A percentile compares a stretch with the other conserved stretches of the same genome.
Evolutionary conservation across 2,888 invertebrate species (phyloP).

Genomic region (Graphium colonna): DNA sequence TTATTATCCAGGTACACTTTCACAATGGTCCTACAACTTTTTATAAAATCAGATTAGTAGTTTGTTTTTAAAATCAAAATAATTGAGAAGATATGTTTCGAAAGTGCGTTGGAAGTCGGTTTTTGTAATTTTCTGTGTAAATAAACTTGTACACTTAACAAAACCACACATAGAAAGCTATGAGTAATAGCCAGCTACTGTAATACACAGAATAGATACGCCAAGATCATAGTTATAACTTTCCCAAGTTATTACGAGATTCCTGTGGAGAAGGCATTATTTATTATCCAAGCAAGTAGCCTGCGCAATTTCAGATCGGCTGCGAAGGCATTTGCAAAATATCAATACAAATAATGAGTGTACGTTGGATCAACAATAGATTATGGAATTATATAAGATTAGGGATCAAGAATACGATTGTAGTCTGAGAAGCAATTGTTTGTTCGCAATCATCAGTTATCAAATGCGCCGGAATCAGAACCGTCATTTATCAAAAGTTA

Average conservation of each 20-base stretch:
- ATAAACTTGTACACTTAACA: too few relatives aligned
- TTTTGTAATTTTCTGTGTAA: too few relatives aligned
- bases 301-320: slow-evolving; percentile 8
- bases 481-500: slow-evolving; percentile 56
- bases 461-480: slow-evolving; percentile 44
- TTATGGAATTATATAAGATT: slow-evolving; percentile 47
- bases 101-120: too few relatives aligned
- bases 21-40: too few relatives aligned
- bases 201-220: slow-evolving; percentile 6
- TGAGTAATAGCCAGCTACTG: background rate
- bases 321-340: slow-evolving; percentile 19
- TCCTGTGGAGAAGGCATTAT: slow-evolving; percentile 18
- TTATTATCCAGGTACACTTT: too few relatives aligned
- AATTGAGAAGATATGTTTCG: too few relatives aligned
- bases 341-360: slow-evolving; percentile 15
- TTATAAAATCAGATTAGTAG: too few relatives aligned
- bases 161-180: background rate
- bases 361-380: slow-evolving; percentile 41
- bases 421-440: slow-evolving; percentile 37
- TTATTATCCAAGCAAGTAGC: slow-evolving; percentile 21
- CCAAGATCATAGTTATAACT: slow-evolving; percentile 6
- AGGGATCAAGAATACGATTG: slow-evolving; percentile 37
- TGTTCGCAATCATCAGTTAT: slow-evolving; percentile 41
- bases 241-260: slow-evolving; percentile 14
- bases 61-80: too few relatives aligned